These are phyloP conservation scores for Gouania willdenowi DNA, from an alignment of 2,797 vertebrate genomes.

Conservation along the genomic window DNA sequence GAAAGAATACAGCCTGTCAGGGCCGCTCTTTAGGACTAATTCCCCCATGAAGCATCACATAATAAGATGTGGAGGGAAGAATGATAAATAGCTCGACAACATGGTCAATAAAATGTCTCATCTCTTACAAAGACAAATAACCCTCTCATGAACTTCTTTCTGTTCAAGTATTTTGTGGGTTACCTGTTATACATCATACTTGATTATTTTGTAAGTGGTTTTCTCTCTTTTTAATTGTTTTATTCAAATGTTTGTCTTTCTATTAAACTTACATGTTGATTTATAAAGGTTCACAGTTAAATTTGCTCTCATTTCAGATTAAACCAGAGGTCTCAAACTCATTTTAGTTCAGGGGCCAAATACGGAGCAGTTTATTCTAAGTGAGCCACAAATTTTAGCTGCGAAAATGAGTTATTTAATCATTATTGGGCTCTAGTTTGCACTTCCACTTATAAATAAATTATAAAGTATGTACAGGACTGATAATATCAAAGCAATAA, in stretches of 20 bases:
- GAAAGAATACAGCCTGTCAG: slow-evolving; percentile 29
- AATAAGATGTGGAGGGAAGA: background rate
- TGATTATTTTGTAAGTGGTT: slow-evolving; percentile 2
- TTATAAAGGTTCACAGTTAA: too few species aligned
- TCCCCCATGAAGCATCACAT: slow-evolving; percentile 18
- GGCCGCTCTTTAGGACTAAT: slow-evolving; percentile 3
- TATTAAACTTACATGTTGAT: too few species aligned
- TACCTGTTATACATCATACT: background rate
- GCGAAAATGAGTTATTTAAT: too few species aligned
- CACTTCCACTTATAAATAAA: too few species aligned
- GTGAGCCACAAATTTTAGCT: too few species aligned
- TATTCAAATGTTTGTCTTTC: slow-evolving; percentile 3
- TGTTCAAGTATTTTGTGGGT: slow-evolving; percentile 1
- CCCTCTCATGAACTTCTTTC: background rate
- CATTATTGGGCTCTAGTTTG: too few species aligned
- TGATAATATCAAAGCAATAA: too few species aligned
- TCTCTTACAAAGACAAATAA: slow-evolving; percentile 1
- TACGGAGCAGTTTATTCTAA: too few species aligned
- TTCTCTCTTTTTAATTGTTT: background rate
- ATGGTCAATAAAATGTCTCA: background rate
- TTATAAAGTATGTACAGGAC: too few species aligned
- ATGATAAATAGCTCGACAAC: slow-evolving; percentile 16
- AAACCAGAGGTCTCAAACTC: too few species aligned
- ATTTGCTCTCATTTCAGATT: too few species aligned
- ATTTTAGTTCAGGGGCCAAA: too few species aligned